These are phyloP conservation scores for Tinea semifulvella DNA, from an alignment of 2,888 invertebrate genomes.

Conservation along the genomic window DNA sequence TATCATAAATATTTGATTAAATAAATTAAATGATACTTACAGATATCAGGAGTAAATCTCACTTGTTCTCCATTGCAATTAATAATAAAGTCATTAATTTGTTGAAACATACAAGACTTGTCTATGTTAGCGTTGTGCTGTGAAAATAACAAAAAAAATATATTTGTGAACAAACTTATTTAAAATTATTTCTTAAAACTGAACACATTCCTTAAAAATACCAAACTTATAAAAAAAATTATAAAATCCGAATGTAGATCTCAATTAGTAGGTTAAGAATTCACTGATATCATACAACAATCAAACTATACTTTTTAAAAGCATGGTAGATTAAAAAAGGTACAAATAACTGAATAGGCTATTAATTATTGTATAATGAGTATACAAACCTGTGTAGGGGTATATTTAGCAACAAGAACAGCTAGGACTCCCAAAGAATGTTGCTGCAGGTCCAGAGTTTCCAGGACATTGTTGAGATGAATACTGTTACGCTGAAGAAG, in stretches of 20 bases:
- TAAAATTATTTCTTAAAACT: too few relatives aligned
- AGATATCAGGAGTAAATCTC: constrained; percentile 83
- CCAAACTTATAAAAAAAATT: too few relatives aligned
- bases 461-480: constrained; percentile 89
- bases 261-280: too few relatives aligned
- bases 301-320: too few relatives aligned
- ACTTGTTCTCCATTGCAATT: constrained; percentile 92
- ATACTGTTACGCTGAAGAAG: constrained; percentile 82
- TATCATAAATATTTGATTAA: constrained; percentile 5
- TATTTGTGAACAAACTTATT: neutral
- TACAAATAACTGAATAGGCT: too few relatives aligned
- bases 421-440: constrained; percentile 91
- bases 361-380: too few relatives aligned
- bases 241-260: too few relatives aligned
- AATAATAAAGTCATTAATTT: constrained; percentile 86
- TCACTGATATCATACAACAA: too few relatives aligned
- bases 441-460: constrained; percentile 89
- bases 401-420: constrained; percentile 83
- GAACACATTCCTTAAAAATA: too few relatives aligned
- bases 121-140: constrained; percentile 54
- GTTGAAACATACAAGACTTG: constrained; percentile 69
- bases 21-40: constrained; percentile 62
- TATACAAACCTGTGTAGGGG: constrained; percentile 67
- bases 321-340: too few relatives aligned
- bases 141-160: constrained; percentile 19